Evolutionary conservation across 2,113 vertebrate genomes (phyloP).

Genomic region (Solea solea): DNA sequence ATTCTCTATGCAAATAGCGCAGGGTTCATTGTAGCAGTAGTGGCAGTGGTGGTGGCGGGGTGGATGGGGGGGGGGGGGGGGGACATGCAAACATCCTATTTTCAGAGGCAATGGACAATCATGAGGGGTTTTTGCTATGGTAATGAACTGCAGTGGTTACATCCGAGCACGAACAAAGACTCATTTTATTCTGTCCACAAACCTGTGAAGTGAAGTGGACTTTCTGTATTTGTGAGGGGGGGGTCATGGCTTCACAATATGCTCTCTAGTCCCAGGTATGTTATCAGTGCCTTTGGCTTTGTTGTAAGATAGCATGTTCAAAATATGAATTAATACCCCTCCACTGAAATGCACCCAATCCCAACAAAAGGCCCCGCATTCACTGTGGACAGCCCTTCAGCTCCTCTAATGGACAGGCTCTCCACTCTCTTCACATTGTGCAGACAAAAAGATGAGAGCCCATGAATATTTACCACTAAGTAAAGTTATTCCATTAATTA

Average conservation of each 20-base stretch:
- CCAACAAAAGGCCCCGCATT: slow-evolving; percentile 80
- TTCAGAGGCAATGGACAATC: slow-evolving; percentile 57
- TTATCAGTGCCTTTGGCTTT: slow-evolving; percentile 74
- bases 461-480: slow-evolving; percentile 85
- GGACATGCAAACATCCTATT: slow-evolving; percentile 49
- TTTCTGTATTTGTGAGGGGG: slow-evolving; percentile 52
- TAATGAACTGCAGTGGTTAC: slow-evolving; percentile 55
- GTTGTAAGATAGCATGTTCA: slow-evolving; percentile 70
- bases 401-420: slow-evolving; percentile 82
- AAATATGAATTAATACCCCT: slow-evolving; percentile 79
- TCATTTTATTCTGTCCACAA: slow-evolving; percentile 63
- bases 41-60: neutral
- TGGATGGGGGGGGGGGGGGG: neutral
- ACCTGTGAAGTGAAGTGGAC: slow-evolving; percentile 73
- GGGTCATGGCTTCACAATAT: slow-evolving; percentile 63
- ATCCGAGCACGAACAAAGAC: slow-evolving; percentile 62
- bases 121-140: slow-evolving; percentile 55
- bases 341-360: slow-evolving; percentile 79
- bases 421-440: slow-evolving; percentile 74
- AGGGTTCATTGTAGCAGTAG: slow-evolving; percentile 32
- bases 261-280: slow-evolving; percentile 68
- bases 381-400: slow-evolving; percentile 78
- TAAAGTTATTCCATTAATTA: slow-evolving; percentile 86
- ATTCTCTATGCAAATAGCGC: slow-evolving; percentile 56
- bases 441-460: slow-evolving; percentile 72